These are phyloP conservation scores for Ferrisia virgata DNA, from an alignment of 2,888 invertebrate genomes.

Conservation along the genomic window DNA sequence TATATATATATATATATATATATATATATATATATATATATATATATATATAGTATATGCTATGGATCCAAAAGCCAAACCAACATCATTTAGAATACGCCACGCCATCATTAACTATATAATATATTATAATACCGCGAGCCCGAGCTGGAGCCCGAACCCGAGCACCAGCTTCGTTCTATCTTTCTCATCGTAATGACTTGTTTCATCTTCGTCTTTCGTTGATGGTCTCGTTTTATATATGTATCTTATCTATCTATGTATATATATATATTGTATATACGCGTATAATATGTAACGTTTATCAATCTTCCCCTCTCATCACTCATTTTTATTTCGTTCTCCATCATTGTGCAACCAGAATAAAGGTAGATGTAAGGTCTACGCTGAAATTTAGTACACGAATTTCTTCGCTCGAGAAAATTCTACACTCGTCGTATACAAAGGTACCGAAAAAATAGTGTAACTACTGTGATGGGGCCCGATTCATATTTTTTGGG, in stretches of 20 bases:
- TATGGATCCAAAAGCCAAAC: slow-evolving; percentile 37
- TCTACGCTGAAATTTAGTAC: too few relatives aligned
- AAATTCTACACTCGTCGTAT: too few relatives aligned
- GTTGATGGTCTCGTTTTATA: neutral
- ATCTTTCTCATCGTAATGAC: neutral
- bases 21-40: too few relatives aligned
- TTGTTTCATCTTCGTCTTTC: neutral
- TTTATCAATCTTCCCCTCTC: neutral
- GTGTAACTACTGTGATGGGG: too few relatives aligned
- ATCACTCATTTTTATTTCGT: neutral
- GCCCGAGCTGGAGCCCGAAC: neutral
- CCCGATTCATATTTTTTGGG: too few relatives aligned
- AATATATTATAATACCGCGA: slow-evolving; percentile 30
- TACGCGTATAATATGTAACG: neutral
- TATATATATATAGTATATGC: too few relatives aligned
- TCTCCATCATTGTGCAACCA: too few relatives aligned
- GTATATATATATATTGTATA: too few relatives aligned
- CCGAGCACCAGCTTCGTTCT: neutral
- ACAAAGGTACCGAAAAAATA: too few relatives aligned
- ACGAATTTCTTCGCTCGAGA: too few relatives aligned
- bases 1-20: neutral
- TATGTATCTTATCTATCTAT: neutral
- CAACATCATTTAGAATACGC: slow-evolving; percentile 44
- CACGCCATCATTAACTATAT: slow-evolving; percentile 43
- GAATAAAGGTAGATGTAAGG: too few relatives aligned